phyloP scores from a whole-genome alignment of 2,797 vertebrate species.

The Coccyzus lansbergi region DNA sequence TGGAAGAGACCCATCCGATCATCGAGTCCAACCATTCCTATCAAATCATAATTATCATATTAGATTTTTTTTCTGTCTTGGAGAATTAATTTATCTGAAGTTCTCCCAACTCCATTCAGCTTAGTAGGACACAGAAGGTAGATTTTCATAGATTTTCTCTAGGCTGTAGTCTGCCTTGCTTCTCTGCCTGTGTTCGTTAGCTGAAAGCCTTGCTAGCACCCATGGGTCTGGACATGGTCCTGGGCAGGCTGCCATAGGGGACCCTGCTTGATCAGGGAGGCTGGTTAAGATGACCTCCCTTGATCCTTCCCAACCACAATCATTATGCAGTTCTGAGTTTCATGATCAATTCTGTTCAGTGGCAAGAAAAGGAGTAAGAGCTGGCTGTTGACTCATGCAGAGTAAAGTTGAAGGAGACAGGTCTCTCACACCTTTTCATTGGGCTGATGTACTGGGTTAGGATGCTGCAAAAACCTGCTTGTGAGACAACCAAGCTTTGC shows the following conservation, averaged over 20 bases:
- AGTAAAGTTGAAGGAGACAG: background rate
- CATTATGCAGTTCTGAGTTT: background rate
- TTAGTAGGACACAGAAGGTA: background rate
- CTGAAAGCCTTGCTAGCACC: background rate
- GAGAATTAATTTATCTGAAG: background rate
- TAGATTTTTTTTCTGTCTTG: background rate
- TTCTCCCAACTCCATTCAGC: background rate
- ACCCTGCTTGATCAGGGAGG: background rate
- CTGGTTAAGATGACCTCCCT: background rate
- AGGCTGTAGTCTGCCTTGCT: background rate
- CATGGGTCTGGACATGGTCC: rapidly evolving
- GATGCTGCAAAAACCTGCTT: background rate
- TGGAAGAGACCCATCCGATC: too few species aligned
- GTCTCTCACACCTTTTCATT: background rate
- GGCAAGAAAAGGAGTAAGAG: background rate
- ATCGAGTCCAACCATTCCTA: too few species aligned
- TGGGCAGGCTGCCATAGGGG: background rate
- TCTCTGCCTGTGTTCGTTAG: background rate
- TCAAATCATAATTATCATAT: too few species aligned
- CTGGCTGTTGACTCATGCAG: background rate
- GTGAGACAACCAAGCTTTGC: background rate
- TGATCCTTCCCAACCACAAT: background rate
- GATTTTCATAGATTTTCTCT: background rate
- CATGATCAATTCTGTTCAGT: background rate
- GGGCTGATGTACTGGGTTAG: background rate